phyloP scores from a whole-genome alignment of 2,113 vertebrate genomes.

The Falcunculus frontatus region DNA sequence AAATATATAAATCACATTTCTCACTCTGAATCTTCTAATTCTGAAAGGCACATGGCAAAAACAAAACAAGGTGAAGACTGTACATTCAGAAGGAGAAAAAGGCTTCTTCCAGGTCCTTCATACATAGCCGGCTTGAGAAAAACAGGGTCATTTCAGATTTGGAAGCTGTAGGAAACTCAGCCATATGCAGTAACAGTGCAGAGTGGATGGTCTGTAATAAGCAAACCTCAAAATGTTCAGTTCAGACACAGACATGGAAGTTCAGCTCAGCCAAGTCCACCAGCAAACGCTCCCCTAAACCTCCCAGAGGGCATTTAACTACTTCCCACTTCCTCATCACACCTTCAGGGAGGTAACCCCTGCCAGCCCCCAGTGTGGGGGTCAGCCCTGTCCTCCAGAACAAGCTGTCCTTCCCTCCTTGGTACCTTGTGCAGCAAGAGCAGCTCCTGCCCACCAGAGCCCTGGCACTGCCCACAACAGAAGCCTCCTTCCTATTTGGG shows the following conservation, averaged over 20 bases:
- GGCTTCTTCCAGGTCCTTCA: neutral
- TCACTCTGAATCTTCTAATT: neutral
- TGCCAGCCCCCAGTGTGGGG: neutral
- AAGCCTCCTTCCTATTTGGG: neutral
- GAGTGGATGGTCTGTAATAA: fast-evolving
- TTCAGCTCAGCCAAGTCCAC: neutral
- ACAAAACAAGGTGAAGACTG: neutral
- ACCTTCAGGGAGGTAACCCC: neutral
- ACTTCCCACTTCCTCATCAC: neutral
- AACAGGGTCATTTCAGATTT: neutral
- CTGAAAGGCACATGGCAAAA: neutral
- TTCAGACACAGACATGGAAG: neutral
- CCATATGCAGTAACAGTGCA: neutral
- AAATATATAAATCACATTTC: conserved; percentile 9
- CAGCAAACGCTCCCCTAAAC: neutral
- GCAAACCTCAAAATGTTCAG: neutral
- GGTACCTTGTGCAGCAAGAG: neutral
- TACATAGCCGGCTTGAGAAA: neutral
- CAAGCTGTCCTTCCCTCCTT: neutral
- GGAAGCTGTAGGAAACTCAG: neutral
- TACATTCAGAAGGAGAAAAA: neutral
- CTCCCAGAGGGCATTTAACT: neutral
- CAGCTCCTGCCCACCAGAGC: neutral
- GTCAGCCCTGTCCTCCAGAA: neutral
- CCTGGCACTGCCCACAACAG: neutral